These are phyloP conservation scores for Melitaea cinxia DNA, from an alignment of 1,140 invertebrate species.

Conservation along the genomic window DNA sequence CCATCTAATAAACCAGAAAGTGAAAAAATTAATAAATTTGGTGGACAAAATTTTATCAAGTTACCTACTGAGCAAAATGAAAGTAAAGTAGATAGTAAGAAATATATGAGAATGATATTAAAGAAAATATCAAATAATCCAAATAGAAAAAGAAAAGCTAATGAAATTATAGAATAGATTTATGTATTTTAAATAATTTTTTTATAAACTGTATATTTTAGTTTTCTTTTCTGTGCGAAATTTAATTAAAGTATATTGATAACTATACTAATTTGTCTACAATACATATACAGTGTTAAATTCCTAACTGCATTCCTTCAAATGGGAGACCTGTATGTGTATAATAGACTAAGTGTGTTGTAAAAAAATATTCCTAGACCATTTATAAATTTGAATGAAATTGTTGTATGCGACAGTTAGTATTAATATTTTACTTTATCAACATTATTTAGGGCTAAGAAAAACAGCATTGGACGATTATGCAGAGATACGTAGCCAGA, in stretches of 20 bases:
- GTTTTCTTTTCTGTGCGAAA: neutral
- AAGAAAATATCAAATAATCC: conserved; percentile 68
- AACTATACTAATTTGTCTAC: too few species aligned
- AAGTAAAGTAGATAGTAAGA: conserved; percentile 35
- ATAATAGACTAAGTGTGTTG: too few species aligned
- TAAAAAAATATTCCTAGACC: too few species aligned
- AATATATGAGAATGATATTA: conserved; percentile 65
- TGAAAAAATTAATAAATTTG: conserved; percentile 44
- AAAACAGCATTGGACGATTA: too few species aligned
- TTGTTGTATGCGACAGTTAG: too few species aligned
- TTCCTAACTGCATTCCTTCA: too few species aligned
- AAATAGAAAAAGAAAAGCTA: conserved; percentile 56
- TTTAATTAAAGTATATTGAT: neutral
- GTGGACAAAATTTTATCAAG: conserved; percentile 64
- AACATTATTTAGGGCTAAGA: too few species aligned
- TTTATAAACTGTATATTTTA: neutral
- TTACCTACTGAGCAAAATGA: conserved; percentile 40
- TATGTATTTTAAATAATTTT: neutral
- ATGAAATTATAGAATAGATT: neutral
- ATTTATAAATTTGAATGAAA: too few species aligned
- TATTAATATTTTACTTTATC: too few species aligned
- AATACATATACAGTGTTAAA: too few species aligned
- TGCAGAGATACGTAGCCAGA: too few species aligned
- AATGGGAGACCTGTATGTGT: too few species aligned
- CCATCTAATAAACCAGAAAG: conserved; percentile 38